Conservation (phyloP, 2,113 vertebrate genomes). For the Pandion haliaetus region DNA sequence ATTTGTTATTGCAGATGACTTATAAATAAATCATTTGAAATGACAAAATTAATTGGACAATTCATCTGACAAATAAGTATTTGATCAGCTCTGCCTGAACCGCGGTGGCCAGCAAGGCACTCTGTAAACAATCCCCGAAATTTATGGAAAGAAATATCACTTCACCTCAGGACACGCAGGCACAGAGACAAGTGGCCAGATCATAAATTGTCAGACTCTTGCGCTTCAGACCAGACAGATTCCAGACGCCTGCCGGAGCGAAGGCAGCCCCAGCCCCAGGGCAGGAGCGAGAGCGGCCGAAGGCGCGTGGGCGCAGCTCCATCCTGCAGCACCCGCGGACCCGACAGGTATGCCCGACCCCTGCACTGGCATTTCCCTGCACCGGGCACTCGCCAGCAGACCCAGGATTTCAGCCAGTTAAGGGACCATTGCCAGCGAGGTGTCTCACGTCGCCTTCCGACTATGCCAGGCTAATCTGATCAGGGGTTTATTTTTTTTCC, state of each 20-base stretch:
- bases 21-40: conserved; percentile 38
- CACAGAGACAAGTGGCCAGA: not conserved
- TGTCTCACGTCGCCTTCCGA: not conserved
- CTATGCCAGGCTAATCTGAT: not conserved
- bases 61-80: not conserved
- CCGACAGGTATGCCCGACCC: accelerated
- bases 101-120: not conserved
- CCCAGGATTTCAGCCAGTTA: not conserved
- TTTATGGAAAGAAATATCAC: not conserved
- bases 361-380: accelerated
- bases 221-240: not conserved
- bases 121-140: not conserved
- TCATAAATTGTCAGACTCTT: not conserved
- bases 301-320: not conserved
- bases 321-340: not conserved
- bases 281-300: accelerated
- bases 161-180: not conserved
- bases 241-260: not conserved
- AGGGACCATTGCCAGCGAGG: not conserved
- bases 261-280: not conserved
- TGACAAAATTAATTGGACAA: conserved; percentile 3
- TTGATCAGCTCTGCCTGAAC: not conserved
- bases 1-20: conserved; percentile 25
- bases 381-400: accelerated
- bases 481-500: not conserved